Conservation (phyloP, 2,113 vertebrate species). For the Ardeotis arabs region DNA sequence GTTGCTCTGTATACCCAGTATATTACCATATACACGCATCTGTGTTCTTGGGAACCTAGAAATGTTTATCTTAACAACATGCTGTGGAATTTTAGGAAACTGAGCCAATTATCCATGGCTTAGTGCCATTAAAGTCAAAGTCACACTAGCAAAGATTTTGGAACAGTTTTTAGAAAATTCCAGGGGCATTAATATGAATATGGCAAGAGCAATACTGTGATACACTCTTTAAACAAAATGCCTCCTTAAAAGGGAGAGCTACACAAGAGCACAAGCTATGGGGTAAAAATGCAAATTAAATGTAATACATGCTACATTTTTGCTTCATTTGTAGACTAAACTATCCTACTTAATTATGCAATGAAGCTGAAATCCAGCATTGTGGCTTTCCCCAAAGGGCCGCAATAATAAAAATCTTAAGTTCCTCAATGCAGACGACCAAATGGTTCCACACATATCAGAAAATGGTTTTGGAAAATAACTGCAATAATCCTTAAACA, state of each 20-base stretch:
- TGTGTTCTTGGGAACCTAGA: conserved; percentile 50
- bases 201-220: not conserved
- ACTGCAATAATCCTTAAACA: not conserved
- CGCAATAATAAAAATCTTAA: not conserved
- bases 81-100: conserved; percentile 40
- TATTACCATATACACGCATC: conserved; percentile 2
- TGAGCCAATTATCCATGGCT: conserved; percentile 41
- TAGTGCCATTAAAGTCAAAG: conserved; percentile 57
- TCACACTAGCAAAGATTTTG: not conserved
- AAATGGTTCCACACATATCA: not conserved
- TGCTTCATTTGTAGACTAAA: not conserved
- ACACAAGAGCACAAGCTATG: not conserved
- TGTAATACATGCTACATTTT: not conserved
- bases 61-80: conserved; percentile 69
- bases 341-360: not conserved
- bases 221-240: not conserved
- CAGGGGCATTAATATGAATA: not conserved
- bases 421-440: not conserved
- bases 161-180: not conserved
- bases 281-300: not conserved
- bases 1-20: not conserved
- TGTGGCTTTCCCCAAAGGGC: not conserved
- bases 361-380: not conserved
- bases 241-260: not conserved
- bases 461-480: not conserved